Base-by-base conservation (phyloP, 2,113 vertebrate genomes). In the Nansenia antarctica region DNA sequence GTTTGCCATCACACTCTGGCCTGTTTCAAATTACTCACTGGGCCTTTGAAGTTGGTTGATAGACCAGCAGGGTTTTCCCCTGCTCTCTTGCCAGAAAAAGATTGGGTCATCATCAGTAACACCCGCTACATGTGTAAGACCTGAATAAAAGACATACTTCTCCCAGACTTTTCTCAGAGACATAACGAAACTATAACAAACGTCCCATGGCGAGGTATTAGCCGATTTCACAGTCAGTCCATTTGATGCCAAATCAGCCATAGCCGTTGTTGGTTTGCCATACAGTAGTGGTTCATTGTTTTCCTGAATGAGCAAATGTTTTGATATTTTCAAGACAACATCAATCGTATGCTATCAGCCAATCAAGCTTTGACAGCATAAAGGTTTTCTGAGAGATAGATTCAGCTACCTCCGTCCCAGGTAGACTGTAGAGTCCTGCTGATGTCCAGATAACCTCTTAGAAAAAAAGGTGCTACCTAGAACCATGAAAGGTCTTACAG, bases 31-130 rank as follows among this genome's bases (percentile, higher is more conserved):
- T 91, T 86, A 86, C 81, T 49, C 63, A 62, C 70, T 42, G 58
- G 63, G 77, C 74, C 82, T 90, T 88, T 91, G 86, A 91, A 85
- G 89, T 68, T 62, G 64, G 61, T 76, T 64, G 74, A 81, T 9
- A 26, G 77, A 85, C 79, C 78, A 32, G 66, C 79, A 72, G 80
- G 85, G 81, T 86, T 86, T 83, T 82, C 81, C 82, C 70, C 80
- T 80, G 64, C 75, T 73, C 72, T 70, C 47, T 77, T 68, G 77
- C 83, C 82, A 85, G 81, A 83, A 85, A 84, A 81, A 84, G 79
- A 81, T 49, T 70, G 66, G 70, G 75, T 84, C 84, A 81, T 87
- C 75, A 52, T 52, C 78, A 77, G 70, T 81, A 72, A 65, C 26
- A 72, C 74, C 78, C 76, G 76, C 69, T 81, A 82, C 80, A 75